Evolutionary conservation across 2,888 invertebrate species (phyloP).

Genomic region (Rhabditoides inermis): DNA sequence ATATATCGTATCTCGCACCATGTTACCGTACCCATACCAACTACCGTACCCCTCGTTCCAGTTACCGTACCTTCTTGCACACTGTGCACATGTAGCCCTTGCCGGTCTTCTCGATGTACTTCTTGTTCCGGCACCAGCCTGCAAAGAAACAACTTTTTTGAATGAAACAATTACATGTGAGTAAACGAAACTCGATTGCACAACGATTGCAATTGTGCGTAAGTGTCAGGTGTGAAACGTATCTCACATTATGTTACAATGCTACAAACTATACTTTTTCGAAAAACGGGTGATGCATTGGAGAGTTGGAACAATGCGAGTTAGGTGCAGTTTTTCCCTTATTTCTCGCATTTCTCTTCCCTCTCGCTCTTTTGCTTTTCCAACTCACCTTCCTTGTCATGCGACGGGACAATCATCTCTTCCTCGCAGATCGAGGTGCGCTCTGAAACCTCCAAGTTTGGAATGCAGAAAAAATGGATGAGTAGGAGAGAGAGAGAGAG

Average conservation of each 20-base stretch:
- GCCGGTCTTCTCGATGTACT: slow-evolving; percentile 47
- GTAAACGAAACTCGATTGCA: too few relatives aligned
- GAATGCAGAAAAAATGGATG: neutral
- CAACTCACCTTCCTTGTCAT: slow-evolving; percentile 45
- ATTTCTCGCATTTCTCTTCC: too few relatives aligned
- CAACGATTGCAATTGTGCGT: neutral
- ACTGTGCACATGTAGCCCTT: slow-evolving; percentile 48
- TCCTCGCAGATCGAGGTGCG: slow-evolving; percentile 15
- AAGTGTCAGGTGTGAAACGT: neutral
- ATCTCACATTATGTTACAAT: too few relatives aligned
- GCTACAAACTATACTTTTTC: neutral
- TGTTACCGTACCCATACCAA: too few relatives aligned
- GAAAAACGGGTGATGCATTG: neutral
- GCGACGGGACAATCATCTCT: slow-evolving; percentile 42
- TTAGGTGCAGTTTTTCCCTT: neutral
- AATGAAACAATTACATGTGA: neutral
- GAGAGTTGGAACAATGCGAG: neutral
- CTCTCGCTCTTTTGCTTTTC: too few relatives aligned
- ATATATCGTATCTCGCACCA: too few relatives aligned
- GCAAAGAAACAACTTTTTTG: neutral
- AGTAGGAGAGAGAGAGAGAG: neutral
- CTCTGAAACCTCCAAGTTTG: slow-evolving; percentile 1
- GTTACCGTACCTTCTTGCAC: slow-evolving; percentile 48
- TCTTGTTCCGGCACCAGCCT: slow-evolving; percentile 52
- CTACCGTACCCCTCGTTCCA: slow-evolving; percentile 14